phyloP scores from a whole-genome alignment of 2,797 vertebrate genomes.

The Geotrypetes seraphini region DNA sequence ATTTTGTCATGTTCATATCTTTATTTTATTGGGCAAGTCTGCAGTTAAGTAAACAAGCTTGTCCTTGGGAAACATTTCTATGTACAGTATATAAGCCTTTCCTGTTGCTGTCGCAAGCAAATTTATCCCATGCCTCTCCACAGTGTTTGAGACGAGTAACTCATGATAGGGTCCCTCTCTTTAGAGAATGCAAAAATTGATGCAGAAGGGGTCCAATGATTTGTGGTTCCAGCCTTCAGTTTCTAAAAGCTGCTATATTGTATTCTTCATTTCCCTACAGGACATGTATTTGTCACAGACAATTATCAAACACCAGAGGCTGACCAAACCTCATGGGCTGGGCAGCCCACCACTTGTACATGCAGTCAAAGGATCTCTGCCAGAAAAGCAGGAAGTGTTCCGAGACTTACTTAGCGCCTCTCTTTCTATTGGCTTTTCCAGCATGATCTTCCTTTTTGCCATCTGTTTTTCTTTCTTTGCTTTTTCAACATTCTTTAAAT shows the following conservation, averaged over 20 bases:
- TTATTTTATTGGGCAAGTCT: slow-evolving; percentile 82
- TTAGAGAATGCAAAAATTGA: slow-evolving; percentile 82
- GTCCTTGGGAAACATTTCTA: slow-evolving; percentile 70
- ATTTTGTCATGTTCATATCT: slow-evolving; percentile 77
- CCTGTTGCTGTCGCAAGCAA: slow-evolving; percentile 72
- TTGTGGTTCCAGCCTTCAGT: slow-evolving; percentile 74
- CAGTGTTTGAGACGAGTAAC: slow-evolving; percentile 68
- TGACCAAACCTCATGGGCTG: slow-evolving; percentile 85
- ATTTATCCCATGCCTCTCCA: slow-evolving; percentile 51
- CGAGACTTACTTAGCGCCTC: not conserved
- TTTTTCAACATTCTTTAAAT: too few species aligned
- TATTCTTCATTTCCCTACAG: slow-evolving; percentile 59
- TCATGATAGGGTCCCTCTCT: slow-evolving; percentile 50
- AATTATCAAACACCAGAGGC: slow-evolving; percentile 87
- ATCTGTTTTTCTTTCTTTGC: slow-evolving; percentile 52
- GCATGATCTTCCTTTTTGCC: slow-evolving; percentile 17
- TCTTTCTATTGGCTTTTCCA: not conserved
- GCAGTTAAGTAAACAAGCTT: slow-evolving; percentile 85
- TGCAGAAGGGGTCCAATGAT: slow-evolving; percentile 72
- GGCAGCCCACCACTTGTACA: slow-evolving; percentile 60
- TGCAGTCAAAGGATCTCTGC: slow-evolving; percentile 39
- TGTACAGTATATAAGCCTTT: slow-evolving; percentile 46
- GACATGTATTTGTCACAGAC: slow-evolving; percentile 77
- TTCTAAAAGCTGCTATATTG: slow-evolving; percentile 67
- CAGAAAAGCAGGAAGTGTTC: slow-evolving; percentile 54